Evolutionary conservation across 2,113 vertebrate species (phyloP).

Genomic region (Vanacampus margaritifer): DNA sequence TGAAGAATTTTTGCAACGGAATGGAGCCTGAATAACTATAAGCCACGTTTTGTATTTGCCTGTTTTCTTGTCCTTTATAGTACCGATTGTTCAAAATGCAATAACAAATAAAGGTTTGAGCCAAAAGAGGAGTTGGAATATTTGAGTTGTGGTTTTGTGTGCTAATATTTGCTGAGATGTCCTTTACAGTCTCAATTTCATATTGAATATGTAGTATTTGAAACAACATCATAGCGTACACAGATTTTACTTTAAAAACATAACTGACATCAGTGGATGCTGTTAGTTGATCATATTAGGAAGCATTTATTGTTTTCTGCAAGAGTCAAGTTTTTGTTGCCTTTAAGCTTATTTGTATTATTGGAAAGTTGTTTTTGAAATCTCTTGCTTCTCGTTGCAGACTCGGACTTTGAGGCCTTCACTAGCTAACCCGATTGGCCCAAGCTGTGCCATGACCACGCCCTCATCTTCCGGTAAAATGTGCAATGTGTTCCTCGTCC

Average conservation of each 20-base stretch:
- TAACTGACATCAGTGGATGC: no score
- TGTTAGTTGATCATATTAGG: neutral
- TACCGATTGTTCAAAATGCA: conserved; percentile 39
- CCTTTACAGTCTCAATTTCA: neutral
- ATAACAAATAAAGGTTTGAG: conserved; percentile 52
- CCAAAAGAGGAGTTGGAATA: conserved; percentile 40
- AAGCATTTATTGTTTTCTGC: neutral
- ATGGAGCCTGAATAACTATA: neutral
- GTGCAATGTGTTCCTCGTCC: neutral
- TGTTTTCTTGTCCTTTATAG: conserved; percentile 36
- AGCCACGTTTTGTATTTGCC: conserved; percentile 11
- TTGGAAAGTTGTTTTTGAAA: neutral
- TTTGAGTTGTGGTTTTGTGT: conserved; percentile 28
- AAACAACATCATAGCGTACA: neutral
- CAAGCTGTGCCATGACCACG: conserved; percentile 53
- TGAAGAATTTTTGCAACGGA: neutral
- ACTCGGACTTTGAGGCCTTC: conserved; percentile 80
- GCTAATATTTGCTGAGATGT: neutral
- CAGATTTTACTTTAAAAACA: no score
- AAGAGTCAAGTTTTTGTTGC: neutral
- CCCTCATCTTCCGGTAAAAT: conserved; percentile 64
- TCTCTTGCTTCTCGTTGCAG: conserved; percentile 69
- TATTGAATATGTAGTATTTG: neutral
- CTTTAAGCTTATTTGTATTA: neutral
- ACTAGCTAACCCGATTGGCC: conserved; percentile 73